Percentiles rank a stretch among this genome's conserved stretches.
These are phyloP conservation scores for Disparrhopalites patrizii DNA, from an alignment of 2,888 invertebrate species.

Conservation along the genomic window DNA sequence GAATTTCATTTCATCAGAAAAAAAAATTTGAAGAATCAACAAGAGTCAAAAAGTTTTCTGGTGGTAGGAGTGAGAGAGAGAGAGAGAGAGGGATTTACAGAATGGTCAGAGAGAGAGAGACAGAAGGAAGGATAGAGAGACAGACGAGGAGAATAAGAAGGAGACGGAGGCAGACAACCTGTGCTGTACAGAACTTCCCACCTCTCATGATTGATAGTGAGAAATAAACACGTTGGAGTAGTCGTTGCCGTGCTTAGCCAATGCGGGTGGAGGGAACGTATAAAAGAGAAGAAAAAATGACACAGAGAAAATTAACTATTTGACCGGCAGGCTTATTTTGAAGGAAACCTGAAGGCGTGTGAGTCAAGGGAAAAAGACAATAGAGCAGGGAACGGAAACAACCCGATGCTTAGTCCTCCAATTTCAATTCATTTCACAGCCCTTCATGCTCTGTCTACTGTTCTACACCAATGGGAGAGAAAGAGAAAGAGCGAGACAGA, in stretches of 20 bases:
- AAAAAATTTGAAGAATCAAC: too few relatives aligned
- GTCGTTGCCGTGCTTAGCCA: too few relatives aligned
- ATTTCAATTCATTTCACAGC: conserved; percentile 12
- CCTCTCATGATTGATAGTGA: conserved; percentile 44
- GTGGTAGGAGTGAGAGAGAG: too few relatives aligned
- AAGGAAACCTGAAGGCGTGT: conserved; percentile 27
- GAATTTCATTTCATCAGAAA: too few relatives aligned
- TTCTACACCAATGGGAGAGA: neutral
- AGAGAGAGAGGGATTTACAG: too few relatives aligned
- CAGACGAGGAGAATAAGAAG: neutral
- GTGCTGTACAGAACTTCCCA: conserved; percentile 13
- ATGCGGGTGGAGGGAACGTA: too few relatives aligned
- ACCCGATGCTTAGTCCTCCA: conserved; percentile 8
- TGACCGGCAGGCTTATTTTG: conserved; percentile 39
- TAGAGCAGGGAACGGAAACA: conserved; percentile 12
- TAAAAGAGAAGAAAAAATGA: conserved; percentile 39
- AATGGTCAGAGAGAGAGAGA: too few relatives aligned
- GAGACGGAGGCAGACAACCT: too few relatives aligned
- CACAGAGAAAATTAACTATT: conserved; percentile 46
- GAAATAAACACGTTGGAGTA: conserved; percentile 42
- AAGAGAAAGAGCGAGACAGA: neutral
- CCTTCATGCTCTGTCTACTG: neutral
- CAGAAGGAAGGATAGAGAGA: too few relatives aligned
- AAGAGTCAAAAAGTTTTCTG: too few relatives aligned
- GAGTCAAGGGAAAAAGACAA: neutral